Conservation (phyloP, 2,888 invertebrate species). For the Sesamia inferens region DNA sequence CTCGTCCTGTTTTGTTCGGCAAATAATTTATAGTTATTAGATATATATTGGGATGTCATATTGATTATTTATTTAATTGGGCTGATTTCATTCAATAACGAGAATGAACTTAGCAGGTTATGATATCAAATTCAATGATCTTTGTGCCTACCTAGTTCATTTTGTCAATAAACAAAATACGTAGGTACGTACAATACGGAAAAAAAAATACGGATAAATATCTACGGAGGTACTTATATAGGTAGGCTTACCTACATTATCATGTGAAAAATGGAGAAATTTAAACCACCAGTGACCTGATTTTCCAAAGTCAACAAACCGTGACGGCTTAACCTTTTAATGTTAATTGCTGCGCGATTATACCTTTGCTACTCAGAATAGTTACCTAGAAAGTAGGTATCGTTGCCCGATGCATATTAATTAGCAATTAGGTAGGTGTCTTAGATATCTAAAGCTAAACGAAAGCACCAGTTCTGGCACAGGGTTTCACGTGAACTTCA, state of each 20-base stretch:
- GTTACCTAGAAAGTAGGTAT: constrained; percentile 45
- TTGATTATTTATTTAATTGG: constrained; percentile 31
- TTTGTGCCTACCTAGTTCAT: background rate
- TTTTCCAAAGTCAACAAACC: constrained; percentile 45
- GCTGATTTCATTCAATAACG: constrained; percentile 52
- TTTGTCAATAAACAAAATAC: constrained; percentile 28
- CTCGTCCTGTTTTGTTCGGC: constrained; percentile 18
- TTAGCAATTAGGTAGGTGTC: constrained; percentile 53
- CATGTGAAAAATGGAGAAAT: constrained; percentile 46
- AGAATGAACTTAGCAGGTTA: constrained; percentile 42
- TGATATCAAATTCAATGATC: constrained; percentile 18
- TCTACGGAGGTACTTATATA: background rate
- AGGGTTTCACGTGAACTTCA: constrained; percentile 17
- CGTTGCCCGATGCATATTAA: constrained; percentile 53
- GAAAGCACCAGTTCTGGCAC: constrained; percentile 15
- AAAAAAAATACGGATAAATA: too few species aligned
- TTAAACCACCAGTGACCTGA: constrained; percentile 35
- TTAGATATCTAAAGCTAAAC: constrained; percentile 45
- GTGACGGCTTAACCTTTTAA: constrained; percentile 47
- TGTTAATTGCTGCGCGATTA: constrained; percentile 53
- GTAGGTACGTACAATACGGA: background rate
- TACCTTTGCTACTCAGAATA: constrained; percentile 33
- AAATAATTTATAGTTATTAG: constrained; percentile 20
- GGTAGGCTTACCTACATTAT: constrained; percentile 8
- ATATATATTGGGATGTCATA: constrained; percentile 15